Base-by-base conservation (phyloP, 2,888 invertebrate species). In the Drosophila recens region DNA sequence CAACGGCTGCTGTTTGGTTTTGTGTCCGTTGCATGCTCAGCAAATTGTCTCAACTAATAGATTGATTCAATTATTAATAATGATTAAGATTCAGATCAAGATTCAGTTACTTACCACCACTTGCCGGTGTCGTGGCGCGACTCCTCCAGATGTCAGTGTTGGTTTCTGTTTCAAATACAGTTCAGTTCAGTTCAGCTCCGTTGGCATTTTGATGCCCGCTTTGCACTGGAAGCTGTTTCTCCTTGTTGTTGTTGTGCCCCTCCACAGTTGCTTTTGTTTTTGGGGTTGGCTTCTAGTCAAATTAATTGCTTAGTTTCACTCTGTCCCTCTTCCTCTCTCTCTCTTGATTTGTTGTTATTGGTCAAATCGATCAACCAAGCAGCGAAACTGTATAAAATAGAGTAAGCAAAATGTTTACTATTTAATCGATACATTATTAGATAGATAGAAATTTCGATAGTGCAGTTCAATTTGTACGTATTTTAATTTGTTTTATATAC, bases 21-120 rank as follows among this genome's bases (percentile, higher is more conserved):
- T 72, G 77, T 78, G 52, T 80, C 64, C 77, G 80, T 78, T 80
- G 77, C 78, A 78, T 78, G 66, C 78, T 78, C 78, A 77, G 78
- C 72, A 56, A 77, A 77, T 78, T 80, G 52, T 69, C 42, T 72
- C 73, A 77, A 79, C 78, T 79, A 5, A 2, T 11, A 30, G 27
- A 46, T 4, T 8, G 1, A n/a, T 46, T 6, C n/a, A 4, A 30
- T 30, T 46, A 27, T 4, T n/a, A n/a, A 15, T 5, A 9, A 6
- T 27, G 1, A 6, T 27, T 27, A 6, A 27, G 27, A 27, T 27
- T 27, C 6, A 27, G 27, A n/a, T n/a, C 42, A 1, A 42, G 13
- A 15, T 10, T 54, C 23, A 40, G 10, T 6, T 48, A 63, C 57
- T 72, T 80, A 78, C 78, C 81, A 77, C 72, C 77, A 76, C 68